Evolutionary conservation across 2,797 vertebrate genomes (phyloP), one percentile per base, ranked within the genome.

Genomic region (Momotus momota): DNA sequence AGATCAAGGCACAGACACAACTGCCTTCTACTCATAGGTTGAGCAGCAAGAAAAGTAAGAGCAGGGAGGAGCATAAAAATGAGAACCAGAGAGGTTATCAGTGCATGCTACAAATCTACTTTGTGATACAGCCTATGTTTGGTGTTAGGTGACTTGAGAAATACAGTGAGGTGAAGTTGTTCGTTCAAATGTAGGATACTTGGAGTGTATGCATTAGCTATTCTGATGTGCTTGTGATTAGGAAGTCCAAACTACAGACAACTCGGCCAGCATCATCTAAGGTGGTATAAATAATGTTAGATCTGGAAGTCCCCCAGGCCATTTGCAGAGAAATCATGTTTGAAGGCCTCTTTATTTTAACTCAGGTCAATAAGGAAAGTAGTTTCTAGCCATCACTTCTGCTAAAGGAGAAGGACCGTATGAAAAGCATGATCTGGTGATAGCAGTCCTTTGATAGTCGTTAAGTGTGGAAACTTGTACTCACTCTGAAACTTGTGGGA

Each of bases 81-180:
- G 45, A 46, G 57, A 55, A 14, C 23, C 21, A 60, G 58, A 55
- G 58, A 43, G 10, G 25, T 73, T 75, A 29, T 48, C 61, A 66
- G 57, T 27, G 9, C 17, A 4, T 18, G 1, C 4, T 15, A 2
- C 38, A 49, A 3, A 38, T 52, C 22, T 71, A 1, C 4, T 2
- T 31, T 20, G 27, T 64, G 41, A 4, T 17, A 4, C 0, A 2
- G 12, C 14, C 84, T 45, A 14, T 0, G 0, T 38, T 57, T 46
- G 13, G 40, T 38, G 12, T 33, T 77, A 22, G 25, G 62, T 82
- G 71, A 69, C 75, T 86, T 43, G 23, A 41, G 45, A 61, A 65
- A 26, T 71, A 62, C 83, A 58, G 84, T 52, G 27, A 41, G 33
- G 14, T 72, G 29, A 33, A 40, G 27, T 49, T 51, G 27, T 64